These are phyloP conservation scores for Boulengeromyrus knoepffleri DNA, from an alignment of 2,113 vertebrate species.

Conservation along the genomic window DNA sequence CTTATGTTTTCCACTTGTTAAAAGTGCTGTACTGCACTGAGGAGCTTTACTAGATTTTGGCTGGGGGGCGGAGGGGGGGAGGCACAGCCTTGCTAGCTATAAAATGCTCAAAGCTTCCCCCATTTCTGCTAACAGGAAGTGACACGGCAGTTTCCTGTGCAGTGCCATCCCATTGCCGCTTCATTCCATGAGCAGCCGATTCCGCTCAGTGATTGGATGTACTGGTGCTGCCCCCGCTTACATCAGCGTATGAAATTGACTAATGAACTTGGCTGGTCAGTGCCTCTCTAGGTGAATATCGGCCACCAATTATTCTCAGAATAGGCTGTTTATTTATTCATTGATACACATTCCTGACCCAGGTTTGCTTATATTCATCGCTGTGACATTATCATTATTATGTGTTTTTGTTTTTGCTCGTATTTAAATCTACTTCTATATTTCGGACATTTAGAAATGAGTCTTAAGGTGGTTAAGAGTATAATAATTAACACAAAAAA, in stretches of 20 bases:
- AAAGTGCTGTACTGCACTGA: constrained; percentile 33
- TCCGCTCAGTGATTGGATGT: background rate
- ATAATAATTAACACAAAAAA: background rate
- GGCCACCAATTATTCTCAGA: background rate
- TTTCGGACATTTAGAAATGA: background rate
- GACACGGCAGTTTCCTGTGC: background rate
- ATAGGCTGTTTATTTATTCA: background rate
- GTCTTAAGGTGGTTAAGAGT: background rate
- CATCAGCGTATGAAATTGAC: background rate
- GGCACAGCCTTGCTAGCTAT: constrained; percentile 12
- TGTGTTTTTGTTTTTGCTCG: background rate
- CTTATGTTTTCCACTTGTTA: constrained; percentile 49
- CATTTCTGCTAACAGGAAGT: background rate
- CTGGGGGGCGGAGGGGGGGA: constrained; percentile 18
- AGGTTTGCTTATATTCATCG: background rate
- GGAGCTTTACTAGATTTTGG: constrained; percentile 49
- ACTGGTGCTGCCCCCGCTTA: background rate
- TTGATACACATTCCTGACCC: background rate
- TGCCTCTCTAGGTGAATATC: background rate
- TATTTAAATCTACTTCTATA: background rate
- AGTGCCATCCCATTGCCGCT: background rate
- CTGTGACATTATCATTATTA: background rate
- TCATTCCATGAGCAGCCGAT: background rate
- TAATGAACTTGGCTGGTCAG: background rate
- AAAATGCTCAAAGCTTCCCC: constrained; percentile 13